phyloP scores from a whole-genome alignment of 1,140 invertebrate genomes.

The Lasioglossum albipes region DNA sequence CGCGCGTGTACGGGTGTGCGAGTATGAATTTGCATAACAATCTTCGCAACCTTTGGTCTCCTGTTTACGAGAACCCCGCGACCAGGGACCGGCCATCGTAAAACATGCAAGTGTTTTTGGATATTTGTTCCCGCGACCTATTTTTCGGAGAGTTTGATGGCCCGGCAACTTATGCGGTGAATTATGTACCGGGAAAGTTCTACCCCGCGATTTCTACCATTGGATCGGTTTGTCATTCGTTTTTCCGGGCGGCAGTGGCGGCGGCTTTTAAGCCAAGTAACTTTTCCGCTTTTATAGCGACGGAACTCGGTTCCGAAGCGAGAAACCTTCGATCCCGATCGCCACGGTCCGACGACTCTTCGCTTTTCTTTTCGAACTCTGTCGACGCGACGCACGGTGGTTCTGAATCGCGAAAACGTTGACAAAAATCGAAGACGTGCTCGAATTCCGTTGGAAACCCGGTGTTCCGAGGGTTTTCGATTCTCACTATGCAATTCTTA shows the following conservation, averaged over 20 bases:
- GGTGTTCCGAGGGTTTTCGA: no score
- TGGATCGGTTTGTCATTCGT: constrained; percentile 37
- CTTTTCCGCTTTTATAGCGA: background rate
- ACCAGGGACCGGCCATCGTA: background rate
- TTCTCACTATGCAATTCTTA: no score
- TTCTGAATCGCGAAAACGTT: no score
- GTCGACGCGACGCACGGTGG: background rate
- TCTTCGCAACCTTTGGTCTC: background rate
- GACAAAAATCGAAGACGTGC: no score
- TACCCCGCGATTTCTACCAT: constrained; percentile 45
- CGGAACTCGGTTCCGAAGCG: constrained; percentile 8
- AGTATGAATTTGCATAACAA: constrained; percentile 4
- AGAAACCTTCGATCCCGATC: constrained; percentile 15
- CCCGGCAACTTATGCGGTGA: constrained; percentile 50
- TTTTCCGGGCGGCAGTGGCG: background rate
- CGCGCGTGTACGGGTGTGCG: no score
- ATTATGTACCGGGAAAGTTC: constrained; percentile 43
- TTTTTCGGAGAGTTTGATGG: constrained; percentile 38
- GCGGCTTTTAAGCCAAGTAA: background rate
- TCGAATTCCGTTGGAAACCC: no score
- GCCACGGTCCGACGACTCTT: background rate
- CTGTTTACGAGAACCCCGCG: background rate
- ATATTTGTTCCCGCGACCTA: constrained; percentile 41
- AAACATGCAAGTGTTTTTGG: constrained; percentile 47
- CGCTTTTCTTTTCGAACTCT: background rate